These are phyloP conservation scores for Theretra japonica DNA, from an alignment of 2,888 invertebrate species.

Conservation along the genomic window DNA sequence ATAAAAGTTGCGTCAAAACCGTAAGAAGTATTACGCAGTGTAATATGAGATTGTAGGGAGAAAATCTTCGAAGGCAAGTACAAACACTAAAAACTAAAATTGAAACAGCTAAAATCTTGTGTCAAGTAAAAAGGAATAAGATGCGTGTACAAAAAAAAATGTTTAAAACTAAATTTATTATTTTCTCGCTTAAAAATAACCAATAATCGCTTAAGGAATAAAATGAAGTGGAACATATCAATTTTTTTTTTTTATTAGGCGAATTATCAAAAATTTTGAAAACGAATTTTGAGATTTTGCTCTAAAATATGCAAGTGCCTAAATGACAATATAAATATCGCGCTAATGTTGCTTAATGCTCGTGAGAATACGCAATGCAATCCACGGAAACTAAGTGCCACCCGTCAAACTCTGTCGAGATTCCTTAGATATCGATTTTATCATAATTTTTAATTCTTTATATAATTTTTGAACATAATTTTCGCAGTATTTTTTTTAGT, in stretches of 20 bases:
- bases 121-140: constrained; percentile 6
- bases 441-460: no score
- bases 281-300: background rate
- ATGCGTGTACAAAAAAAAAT: no score
- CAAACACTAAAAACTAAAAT: constrained; percentile 20
- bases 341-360: constrained; percentile 9
- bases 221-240: constrained; percentile 8
- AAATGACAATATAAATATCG: constrained; percentile 17
- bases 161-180: no score
- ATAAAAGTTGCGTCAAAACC: constrained; percentile 15
- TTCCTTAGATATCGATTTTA: background rate
- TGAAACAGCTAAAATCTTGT: constrained; percentile 1
- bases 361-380: constrained; percentile 18
- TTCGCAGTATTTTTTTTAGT: no score
- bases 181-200: constrained; percentile 14
- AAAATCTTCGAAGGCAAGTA: constrained; percentile 27
- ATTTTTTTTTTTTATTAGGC: constrained; percentile 21
- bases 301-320: background rate
- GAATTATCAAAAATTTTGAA: constrained; percentile 10
- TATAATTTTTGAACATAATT: no score
- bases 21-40: constrained; percentile 18
- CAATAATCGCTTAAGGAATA: background rate
- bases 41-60: constrained; percentile 13
- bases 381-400: background rate
- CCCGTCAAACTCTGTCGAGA: background rate